Percentiles rank a stretch among this genome's conserved stretches.
phyloP scores from a whole-genome alignment of 2,888 invertebrate species.

The Epicampocera succincta region DNA sequence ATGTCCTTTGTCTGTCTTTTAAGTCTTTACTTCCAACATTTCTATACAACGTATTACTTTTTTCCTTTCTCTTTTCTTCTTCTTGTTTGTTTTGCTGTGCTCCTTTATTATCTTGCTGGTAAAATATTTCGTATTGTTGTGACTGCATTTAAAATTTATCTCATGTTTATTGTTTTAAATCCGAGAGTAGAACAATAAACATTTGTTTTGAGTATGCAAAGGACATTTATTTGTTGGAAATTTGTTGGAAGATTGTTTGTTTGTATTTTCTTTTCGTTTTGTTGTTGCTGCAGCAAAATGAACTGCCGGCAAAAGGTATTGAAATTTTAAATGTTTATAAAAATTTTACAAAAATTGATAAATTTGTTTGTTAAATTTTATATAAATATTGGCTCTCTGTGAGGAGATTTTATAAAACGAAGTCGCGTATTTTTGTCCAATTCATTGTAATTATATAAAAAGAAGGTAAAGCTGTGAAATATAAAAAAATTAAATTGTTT shows the following conservation, averaged over 20 bases:
- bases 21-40: not conserved
- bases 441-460: too few species aligned
- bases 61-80: not conserved
- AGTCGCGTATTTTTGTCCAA: too few species aligned
- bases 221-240: slow-evolving; percentile 58
- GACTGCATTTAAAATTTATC: slow-evolving; percentile 44
- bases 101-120: not conserved
- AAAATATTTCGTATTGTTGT: slow-evolving; percentile 22
- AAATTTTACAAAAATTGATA: too few species aligned
- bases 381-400: too few species aligned
- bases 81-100: not conserved
- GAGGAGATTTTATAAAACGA: too few species aligned
- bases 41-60: slow-evolving; percentile 5
- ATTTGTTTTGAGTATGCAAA: slow-evolving; percentile 30
- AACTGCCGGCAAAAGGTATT: not conserved
- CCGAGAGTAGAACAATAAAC: slow-evolving; percentile 39
- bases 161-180: slow-evolving; percentile 61
- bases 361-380: too few species aligned
- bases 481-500: too few species aligned
- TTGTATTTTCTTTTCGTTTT: too few species aligned
- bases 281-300: not conserved
- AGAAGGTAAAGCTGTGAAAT: too few species aligned
- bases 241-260: slow-evolving; percentile 7
- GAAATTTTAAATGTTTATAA: not conserved
- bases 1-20: slow-evolving; percentile 7